Conservation (phyloP, 2,113 vertebrate species). For the Notothenia rossii region DNA sequence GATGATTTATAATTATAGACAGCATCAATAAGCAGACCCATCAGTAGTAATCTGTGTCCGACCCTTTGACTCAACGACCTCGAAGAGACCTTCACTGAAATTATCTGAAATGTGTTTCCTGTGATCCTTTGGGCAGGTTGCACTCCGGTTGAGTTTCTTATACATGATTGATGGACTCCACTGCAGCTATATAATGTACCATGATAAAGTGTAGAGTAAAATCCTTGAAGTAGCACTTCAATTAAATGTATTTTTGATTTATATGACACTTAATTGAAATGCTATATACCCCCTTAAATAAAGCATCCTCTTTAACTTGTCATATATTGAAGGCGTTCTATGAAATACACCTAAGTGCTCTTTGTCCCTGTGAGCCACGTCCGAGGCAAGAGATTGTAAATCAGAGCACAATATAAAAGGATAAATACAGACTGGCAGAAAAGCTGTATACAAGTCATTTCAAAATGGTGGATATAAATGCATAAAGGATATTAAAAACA, state of each 20-base stretch:
- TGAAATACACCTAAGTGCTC: background rate
- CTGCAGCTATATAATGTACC: constrained; percentile 19
- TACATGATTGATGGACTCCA: constrained; percentile 45
- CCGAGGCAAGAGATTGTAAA: constrained; percentile 22
- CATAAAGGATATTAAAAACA: background rate
- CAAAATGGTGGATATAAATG: background rate
- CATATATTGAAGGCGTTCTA: constrained; percentile 22
- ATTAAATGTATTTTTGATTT: constrained; percentile 22
- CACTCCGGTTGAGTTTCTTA: constrained; percentile 29
- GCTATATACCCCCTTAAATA: background rate
- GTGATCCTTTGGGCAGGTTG: constrained; percentile 33
- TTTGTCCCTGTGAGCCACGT: background rate
- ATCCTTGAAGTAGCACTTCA: constrained; percentile 23
- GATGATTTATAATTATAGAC: background rate
- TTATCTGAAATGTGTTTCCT: constrained; percentile 38
- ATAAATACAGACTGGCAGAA: constrained; percentile 16
- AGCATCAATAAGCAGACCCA: constrained; percentile 1
- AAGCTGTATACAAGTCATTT: constrained; percentile 7
- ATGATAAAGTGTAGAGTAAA: constrained; percentile 26
- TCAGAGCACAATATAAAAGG: constrained; percentile 8
- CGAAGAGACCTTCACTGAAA: constrained; percentile 47
- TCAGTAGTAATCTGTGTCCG: constrained; percentile 7
- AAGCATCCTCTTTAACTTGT: constrained; percentile 2
- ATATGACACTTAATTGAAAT: constrained; percentile 33
- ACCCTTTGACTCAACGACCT: constrained; percentile 15